phyloP scores from a whole-genome alignment of 2,113 vertebrate genomes.

The Brachypteracias leptosomus region DNA sequence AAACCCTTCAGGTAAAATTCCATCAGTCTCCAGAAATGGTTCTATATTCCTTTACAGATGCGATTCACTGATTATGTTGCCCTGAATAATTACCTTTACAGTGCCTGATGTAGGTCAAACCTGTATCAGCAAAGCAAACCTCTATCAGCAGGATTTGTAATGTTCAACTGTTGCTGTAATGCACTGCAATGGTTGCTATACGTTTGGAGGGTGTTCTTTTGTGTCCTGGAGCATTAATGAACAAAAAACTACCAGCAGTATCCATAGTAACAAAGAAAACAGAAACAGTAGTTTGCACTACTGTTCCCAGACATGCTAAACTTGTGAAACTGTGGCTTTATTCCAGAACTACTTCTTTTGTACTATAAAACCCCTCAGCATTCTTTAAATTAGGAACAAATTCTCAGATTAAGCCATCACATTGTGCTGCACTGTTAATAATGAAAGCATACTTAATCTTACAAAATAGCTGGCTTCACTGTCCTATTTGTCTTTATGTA shows the following conservation, averaged over 20 bases:
- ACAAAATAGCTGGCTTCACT: neutral
- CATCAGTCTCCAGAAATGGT: neutral
- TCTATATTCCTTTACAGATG: constrained; percentile 33
- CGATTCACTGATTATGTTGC: neutral
- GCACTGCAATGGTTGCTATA: neutral
- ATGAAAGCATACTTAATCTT: neutral
- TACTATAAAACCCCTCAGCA: accelerated
- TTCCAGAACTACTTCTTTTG: neutral
- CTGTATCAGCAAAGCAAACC: neutral
- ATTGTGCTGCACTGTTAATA: neutral
- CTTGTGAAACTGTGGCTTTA: neutral
- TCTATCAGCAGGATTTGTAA: neutral
- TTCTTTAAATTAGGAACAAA: neutral
- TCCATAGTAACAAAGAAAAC: constrained; percentile 16
- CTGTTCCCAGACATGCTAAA: neutral
- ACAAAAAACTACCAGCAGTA: neutral
- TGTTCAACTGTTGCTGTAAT: constrained; percentile 5
- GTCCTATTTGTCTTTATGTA: neutral
- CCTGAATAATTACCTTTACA: constrained; percentile 17
- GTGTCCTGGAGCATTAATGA: constrained; percentile 17
- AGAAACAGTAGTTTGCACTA: neutral
- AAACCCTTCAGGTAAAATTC: neutral
- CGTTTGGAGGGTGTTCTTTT: neutral
- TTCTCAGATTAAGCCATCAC: neutral
- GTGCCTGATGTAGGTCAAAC: constrained; percentile 19